Percentiles rank a stretch among this genome's conserved stretches.
These are phyloP conservation scores for Lucilia cuprina DNA, from an alignment of 1,140 invertebrate species.

Conservation along the genomic window DNA sequence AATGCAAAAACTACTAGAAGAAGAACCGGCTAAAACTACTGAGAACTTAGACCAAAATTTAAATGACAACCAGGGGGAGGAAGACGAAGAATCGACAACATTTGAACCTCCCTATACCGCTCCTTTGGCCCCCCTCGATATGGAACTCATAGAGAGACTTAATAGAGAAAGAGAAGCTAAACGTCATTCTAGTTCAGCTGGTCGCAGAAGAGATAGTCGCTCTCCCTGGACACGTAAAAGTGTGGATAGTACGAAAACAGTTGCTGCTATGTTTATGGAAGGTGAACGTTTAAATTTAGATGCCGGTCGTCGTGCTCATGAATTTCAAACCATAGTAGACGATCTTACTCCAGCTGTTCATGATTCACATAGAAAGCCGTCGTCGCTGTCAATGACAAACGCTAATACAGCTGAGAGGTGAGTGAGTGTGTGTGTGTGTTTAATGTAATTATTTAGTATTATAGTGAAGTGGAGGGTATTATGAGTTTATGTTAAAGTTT, in stretches of 20 bases:
- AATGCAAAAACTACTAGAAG: not conserved
- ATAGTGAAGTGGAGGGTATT: too few species aligned
- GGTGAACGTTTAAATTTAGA: not conserved
- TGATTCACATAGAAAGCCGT: slow-evolving; percentile 28
- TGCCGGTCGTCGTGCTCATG: not conserved
- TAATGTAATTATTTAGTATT: not conserved
- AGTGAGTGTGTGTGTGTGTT: not conserved
- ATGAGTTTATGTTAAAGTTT: too few species aligned
- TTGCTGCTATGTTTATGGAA: slow-evolving; percentile 11
- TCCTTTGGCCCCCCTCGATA: slow-evolving; percentile 49
- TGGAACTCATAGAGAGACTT: slow-evolving; percentile 47
- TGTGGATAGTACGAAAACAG: slow-evolving; percentile 22
- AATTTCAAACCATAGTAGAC: not conserved
- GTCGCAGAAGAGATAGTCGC: slow-evolving; percentile 39
- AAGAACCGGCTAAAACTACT: not conserved
- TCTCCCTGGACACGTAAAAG: slow-evolving; percentile 40
- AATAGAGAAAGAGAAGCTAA: slow-evolving; percentile 35
- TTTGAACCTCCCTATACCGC: slow-evolving; percentile 45
- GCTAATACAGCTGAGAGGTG: not conserved
- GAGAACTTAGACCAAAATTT: not conserved
- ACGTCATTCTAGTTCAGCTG: slow-evolving; percentile 40
- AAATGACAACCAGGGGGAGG: not conserved
- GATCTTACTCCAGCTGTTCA: slow-evolving; percentile 3
- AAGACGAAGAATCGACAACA: slow-evolving; percentile 7
- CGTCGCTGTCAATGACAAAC: not conserved